phyloP scores from a whole-genome alignment of 1,140 invertebrate species.

The Vollenhovia emeryi region DNA sequence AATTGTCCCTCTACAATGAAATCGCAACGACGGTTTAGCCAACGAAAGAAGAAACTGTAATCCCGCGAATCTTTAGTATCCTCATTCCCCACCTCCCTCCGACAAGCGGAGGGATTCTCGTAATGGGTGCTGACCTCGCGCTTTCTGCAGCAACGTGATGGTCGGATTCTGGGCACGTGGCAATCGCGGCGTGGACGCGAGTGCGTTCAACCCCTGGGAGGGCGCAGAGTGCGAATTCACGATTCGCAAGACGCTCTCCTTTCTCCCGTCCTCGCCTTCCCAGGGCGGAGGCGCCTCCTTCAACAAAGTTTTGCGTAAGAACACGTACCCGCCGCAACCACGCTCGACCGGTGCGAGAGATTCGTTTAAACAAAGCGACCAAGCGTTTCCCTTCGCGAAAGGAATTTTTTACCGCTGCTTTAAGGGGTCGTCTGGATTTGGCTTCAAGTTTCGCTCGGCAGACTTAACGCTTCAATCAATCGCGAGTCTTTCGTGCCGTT shows the following conservation, averaged over 20 bases:
- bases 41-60: neutral
- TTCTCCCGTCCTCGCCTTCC: conserved; percentile 74
- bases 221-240: conserved; percentile 89
- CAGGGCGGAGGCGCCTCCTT: conserved; percentile 80
- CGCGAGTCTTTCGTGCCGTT: neutral
- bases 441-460: neutral
- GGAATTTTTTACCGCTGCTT: neutral
- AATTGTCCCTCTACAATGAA: conserved; percentile 91
- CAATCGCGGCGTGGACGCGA: conserved; percentile 86
- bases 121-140: conserved; percentile 88
- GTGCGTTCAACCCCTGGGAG: conserved; percentile 86
- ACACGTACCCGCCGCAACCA: neutral
- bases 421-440: neutral
- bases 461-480: neutral
- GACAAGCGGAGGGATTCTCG: neutral
- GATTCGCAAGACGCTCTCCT: conserved; percentile 85
- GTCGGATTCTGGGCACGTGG: conserved; percentile 95
- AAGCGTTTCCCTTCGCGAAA: neutral
- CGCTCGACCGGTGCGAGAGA: neutral
- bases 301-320: conserved; percentile 9
- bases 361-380: neutral
- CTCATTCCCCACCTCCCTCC: neutral
- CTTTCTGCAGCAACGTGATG: conserved; percentile 95
- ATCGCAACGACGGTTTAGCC: neutral
- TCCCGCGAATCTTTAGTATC: neutral